Percentiles rank a stretch among this genome's conserved stretches.
phyloP scores from a whole-genome alignment of 2,113 vertebrate genomes.

The Thamnophis sirtalis region DNA sequence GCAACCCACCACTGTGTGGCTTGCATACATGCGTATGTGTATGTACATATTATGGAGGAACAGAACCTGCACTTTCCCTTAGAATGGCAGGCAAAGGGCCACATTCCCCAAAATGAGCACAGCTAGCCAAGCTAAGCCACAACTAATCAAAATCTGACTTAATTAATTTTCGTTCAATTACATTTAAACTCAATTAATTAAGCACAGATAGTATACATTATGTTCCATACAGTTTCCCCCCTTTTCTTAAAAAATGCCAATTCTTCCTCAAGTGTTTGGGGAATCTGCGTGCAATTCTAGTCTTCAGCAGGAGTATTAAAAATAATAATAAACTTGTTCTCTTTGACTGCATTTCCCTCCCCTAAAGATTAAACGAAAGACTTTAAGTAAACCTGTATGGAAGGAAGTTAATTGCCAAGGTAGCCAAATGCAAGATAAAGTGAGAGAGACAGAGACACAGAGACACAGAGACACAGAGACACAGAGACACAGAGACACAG shows the following conservation, averaged over 20 bases:
- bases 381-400: background rate
- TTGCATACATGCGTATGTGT: background rate
- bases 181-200: background rate
- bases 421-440: too few relatives aligned
- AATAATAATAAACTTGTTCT: background rate
- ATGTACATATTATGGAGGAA: background rate
- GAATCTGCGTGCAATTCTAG: background rate
- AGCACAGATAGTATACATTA: background rate
- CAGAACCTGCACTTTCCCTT: background rate
- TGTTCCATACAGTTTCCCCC: background rate
- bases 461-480: too few relatives aligned
- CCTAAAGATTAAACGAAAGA: background rate
- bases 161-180: background rate
- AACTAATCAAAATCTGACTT: background rate
- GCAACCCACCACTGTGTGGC: background rate
- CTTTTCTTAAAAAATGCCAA: background rate
- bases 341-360: background rate
- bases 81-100: background rate
- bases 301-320: background rate
- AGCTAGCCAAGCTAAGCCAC: background rate
- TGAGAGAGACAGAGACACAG: too few relatives aligned
- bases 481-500: background rate
- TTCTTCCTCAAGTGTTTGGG: background rate
- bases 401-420: background rate
- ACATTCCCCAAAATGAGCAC: background rate